Evolutionary conservation across 2,797 vertebrate species (phyloP), one percentile per base, ranked within the genome.

Genomic region (Tangara arthus): DNA sequence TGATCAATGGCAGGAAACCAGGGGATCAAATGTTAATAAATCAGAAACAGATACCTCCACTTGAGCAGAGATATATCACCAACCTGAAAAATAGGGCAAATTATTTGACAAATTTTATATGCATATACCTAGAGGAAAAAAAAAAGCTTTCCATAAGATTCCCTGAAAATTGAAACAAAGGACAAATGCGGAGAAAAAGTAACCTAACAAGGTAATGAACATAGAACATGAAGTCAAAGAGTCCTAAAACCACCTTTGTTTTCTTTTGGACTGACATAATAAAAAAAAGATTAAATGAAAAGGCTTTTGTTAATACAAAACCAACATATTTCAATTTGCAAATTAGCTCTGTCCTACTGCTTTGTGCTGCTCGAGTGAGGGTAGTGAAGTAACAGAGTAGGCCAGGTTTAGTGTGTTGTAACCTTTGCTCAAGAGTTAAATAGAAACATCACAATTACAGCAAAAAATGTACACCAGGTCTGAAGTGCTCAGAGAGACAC

Each of bases 1-100:
- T 99, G 99, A 99, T 99, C 99, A 99, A 99, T 99, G 99, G 98
- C 99, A 99, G 99, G 99, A 99, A 99, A 99, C 98, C 97, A 98
- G 98, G 97, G 98, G 98, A 99, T 99, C 98, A 98, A 98, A 99
- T 98, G 98, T 97, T 99, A 98, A 99, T 99, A 99, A 98, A 98
- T 98, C 98, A 99, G 98, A 99, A 99, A 99, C 98, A 98, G 98
- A 99, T 98, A 98, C 97, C 96, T 93, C 94, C 95, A 96, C 95
- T 97, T 76, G 92, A 98, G 94, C 92, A 97, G 82, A 97, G 97
- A 97, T 97, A 96, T 93, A 97, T 97, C 98, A 97, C 94, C 97
- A 97, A 98, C 96, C 95, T 89, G 91, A 98, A 98, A 98, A 98
- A 93, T 23, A 96, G 88, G 93, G 96, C 96, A 98, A 98, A 98